Percentiles rank a stretch among this genome's conserved stretches.
Conservation (phyloP, 30 jellyfish, hydroid and myxozoan species). For the Mastigias papua region DNA sequence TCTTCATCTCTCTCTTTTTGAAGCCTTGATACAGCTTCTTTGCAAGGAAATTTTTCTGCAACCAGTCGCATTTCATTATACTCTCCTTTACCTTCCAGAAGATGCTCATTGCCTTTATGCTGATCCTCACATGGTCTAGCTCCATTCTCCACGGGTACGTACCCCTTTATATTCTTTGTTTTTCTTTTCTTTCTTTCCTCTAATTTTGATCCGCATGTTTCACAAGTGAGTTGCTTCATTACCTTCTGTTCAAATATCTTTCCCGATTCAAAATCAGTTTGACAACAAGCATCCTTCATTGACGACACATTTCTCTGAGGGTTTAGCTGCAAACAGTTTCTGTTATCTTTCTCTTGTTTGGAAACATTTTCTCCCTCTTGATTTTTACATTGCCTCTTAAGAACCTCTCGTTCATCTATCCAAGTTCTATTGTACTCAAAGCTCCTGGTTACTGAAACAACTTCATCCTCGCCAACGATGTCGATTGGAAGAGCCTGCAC, state of each 20-base stretch:
- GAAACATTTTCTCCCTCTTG: not conserved
- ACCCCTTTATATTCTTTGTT: not conserved
- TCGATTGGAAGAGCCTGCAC: constrained; percentile 32
- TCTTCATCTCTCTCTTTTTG: not conserved
- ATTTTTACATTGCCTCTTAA: not conserved
- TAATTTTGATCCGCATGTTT: not conserved
- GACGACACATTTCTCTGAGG: not conserved
- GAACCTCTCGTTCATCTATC: not conserved
- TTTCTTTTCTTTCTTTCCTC: not conserved
- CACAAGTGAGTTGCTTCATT: not conserved
- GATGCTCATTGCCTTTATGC: not conserved
- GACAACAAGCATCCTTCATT: not conserved
- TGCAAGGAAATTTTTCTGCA: not conserved
- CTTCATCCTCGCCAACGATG: not conserved
- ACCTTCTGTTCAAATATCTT: not conserved
- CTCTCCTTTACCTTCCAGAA: not conserved
- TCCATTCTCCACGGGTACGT: not conserved
- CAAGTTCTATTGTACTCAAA: constrained; percentile 24
- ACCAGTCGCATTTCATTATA: not conserved
- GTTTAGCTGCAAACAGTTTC: not conserved
- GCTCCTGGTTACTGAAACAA: constrained; percentile 21
- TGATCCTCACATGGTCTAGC: not conserved
- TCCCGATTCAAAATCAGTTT: not conserved
- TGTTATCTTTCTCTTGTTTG: not conserved
- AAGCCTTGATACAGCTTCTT: not conserved